Percentiles rank a stretch among this genome's conserved stretches.
Evolutionary conservation across 2,113 vertebrate species (phyloP).

Genomic region (Leucosticte australis): DNA sequence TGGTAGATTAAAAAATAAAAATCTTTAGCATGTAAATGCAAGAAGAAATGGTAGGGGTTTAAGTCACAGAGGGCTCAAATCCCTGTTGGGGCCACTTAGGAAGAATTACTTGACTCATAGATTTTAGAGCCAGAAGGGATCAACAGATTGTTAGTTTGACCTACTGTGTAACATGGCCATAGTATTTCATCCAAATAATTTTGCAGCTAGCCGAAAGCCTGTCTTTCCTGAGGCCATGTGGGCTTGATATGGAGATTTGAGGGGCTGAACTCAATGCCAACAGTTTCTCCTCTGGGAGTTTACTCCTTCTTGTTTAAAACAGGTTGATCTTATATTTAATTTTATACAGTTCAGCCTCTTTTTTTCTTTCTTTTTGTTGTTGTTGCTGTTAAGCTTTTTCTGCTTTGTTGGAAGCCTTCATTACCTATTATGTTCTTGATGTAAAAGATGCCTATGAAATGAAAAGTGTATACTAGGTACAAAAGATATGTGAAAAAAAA

Average conservation of each 20-base stretch:
- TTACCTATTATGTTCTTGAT: background rate
- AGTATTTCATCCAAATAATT: background rate
- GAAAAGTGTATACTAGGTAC: background rate
- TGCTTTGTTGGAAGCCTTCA: background rate
- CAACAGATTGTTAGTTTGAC: slow-evolving; percentile 32
- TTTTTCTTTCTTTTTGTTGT: background rate
- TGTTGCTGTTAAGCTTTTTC: background rate
- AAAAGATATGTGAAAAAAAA: background rate
- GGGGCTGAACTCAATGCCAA: background rate
- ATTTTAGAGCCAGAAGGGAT: slow-evolving; percentile 13
- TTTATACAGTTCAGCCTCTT: background rate
- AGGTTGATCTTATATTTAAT: background rate
- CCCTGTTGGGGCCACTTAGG: background rate
- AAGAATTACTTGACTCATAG: slow-evolving; percentile 2
- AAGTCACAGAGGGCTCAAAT: background rate
- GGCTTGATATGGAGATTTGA: background rate
- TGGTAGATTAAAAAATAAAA: background rate
- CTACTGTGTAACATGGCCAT: background rate
- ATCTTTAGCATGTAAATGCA: background rate
- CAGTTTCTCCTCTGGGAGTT: background rate
- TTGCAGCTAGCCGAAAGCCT: background rate
- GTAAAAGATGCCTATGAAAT: background rate
- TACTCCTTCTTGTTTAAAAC: background rate
- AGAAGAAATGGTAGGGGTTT: background rate
- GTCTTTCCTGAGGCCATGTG: background rate